Base-by-base conservation (phyloP, 64 coral and sea anemone species). In the Stylophora pistillata region DNA sequence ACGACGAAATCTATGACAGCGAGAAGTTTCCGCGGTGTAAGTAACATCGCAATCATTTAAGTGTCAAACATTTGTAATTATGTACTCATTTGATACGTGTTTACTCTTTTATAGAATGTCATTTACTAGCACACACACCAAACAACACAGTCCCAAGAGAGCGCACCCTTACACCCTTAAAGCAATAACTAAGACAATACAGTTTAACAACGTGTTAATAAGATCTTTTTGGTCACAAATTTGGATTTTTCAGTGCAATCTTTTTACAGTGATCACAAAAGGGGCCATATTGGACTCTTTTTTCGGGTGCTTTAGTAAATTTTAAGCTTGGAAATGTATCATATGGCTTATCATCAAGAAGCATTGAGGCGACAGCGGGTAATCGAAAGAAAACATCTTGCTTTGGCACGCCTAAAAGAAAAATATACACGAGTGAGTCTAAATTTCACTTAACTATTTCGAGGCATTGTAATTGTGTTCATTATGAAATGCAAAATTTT, bases 341-440 rank as follows among this genome's bases (percentile, higher is more conserved):
- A 71, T n/a, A 66, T 70, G 47, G 90, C 81, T 15, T 92, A 55
- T 53, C 90, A 92, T 33, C 90, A 77, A 18, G 90, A 92, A 18
- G 90, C 90, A 0, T 82, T 86, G 29, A 77, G 90, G 16, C 47
- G 75, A 31, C 82, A 86, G n/a, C 56, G 90, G 71, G 47, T 76
- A 10, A 69, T 86, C 2, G 90, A 85, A 31, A 92, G 75, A 37
- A 92, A 78, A 74, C 83, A 92, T 55, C 58, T 33, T 25, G 52
- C 27, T 68, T 20, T 58, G 26, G 90, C 86, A 26, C 85, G 85
- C 7, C 83, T 73, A 2, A 80, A 56, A 68, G 64, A 68, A 68
- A 21, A 68, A 25, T n/a, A 23, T 21, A 68, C 7, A 21, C 61
- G 20, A n/a, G 64, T 68, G 23, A 68, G 64, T 68, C 20, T n/a